Conservation (phyloP, 2,113 vertebrate species). For the Nannobrachium achirus region DNA sequence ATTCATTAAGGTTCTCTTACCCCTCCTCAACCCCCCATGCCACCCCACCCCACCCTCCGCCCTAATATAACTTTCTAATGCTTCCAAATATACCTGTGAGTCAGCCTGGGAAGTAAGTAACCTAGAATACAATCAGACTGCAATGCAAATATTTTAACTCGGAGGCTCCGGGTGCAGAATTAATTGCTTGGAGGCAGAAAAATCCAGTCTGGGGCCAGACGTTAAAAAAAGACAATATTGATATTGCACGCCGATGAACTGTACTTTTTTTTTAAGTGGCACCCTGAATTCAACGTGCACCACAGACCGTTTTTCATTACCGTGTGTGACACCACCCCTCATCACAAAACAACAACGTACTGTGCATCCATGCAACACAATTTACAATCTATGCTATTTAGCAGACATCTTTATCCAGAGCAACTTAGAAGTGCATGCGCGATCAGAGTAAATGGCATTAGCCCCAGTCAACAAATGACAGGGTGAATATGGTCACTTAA, state of each 20-base stretch:
- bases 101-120: conserved; percentile 41
- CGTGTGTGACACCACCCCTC: conserved; percentile 1
- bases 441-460: too few relatives aligned
- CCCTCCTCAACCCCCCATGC: too few relatives aligned
- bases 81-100: conserved; percentile 43
- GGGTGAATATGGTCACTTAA: too few relatives aligned
- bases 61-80: conserved; percentile 55
- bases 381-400: too few relatives aligned
- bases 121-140: conserved; percentile 42
- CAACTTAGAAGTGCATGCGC: too few relatives aligned
- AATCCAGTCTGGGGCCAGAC: conserved; percentile 27
- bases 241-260: conserved; percentile 28
- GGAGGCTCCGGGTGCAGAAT: conserved; percentile 7
- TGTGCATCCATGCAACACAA: too few relatives aligned
- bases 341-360: too few relatives aligned
- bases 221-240: conserved; percentile 28
- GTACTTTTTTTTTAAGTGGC: conserved; percentile 19
- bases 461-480: too few relatives aligned
- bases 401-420: too few relatives aligned
- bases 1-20: conserved; percentile 60
- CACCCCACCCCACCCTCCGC: not conserved
- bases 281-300: not conserved
- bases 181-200: conserved; percentile 31
- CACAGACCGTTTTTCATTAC: not conserved
- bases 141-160: conserved; percentile 61